Conservation (phyloP, 1,140 invertebrate genomes). For the Catajapyx aquilonaris region DNA sequence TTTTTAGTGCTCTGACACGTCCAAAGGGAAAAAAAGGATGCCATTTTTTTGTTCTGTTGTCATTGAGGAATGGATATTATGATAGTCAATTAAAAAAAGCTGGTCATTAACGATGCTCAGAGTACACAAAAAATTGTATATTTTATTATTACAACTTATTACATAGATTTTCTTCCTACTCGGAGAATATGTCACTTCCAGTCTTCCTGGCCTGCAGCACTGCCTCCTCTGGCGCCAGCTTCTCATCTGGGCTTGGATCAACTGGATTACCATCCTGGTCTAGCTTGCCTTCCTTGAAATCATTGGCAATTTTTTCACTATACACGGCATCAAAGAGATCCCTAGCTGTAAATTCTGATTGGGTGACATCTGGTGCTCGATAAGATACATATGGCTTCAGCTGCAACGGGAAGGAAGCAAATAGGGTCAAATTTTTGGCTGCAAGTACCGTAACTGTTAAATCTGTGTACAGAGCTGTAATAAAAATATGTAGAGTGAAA, state of each 20-base stretch:
- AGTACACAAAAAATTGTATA: too few relatives aligned
- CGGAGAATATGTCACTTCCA: slow-evolving; percentile 64
- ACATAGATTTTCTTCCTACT: too few relatives aligned
- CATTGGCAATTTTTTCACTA: slow-evolving; percentile 51
- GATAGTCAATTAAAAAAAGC: too few relatives aligned
- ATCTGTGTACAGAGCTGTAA: slow-evolving; percentile 5
- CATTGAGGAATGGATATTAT: too few relatives aligned
- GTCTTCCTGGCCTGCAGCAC: slow-evolving; percentile 39
- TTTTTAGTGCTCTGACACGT: too few relatives aligned
- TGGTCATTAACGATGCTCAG: too few relatives aligned
- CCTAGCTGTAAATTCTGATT: slow-evolving; percentile 60
- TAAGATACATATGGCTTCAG: slow-evolving; percentile 91
- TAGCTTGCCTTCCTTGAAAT: slow-evolving; percentile 49
- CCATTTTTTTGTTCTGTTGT: too few relatives aligned
- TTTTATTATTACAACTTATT: too few relatives aligned
- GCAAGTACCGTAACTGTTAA: too few relatives aligned
- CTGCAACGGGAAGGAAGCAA: slow-evolving; percentile 29
- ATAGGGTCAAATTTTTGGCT: too few relatives aligned
- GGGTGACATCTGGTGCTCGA: slow-evolving; percentile 41
- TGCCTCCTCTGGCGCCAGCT: slow-evolving; percentile 46
- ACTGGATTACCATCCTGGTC: slow-evolving; percentile 39
- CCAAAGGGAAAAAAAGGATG: too few relatives aligned
- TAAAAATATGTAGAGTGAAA: slow-evolving; percentile 1
- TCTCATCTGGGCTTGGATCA: slow-evolving; percentile 48
- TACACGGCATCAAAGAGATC: slow-evolving; percentile 70